Percentiles rank a stretch among this genome's conserved stretches.
Conservation (phyloP, 2,113 vertebrate genomes). For the Oenanthe melanoleuca region DNA sequence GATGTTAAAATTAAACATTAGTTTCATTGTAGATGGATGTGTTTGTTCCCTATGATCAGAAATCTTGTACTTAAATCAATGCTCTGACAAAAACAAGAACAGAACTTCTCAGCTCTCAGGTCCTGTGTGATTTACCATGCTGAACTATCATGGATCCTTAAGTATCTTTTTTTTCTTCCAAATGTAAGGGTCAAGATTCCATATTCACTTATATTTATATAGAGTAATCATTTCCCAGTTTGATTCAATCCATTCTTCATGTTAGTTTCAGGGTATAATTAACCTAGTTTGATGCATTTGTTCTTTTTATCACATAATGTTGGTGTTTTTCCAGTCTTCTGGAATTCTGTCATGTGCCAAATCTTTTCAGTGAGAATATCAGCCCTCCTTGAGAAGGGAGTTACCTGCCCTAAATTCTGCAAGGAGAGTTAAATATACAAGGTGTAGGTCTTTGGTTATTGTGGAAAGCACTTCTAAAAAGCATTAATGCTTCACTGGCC, state of each 20-base stretch:
- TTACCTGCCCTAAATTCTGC: neutral
- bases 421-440: neutral
- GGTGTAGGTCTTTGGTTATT: neutral
- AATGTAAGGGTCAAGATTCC: neutral
- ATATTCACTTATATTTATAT: neutral
- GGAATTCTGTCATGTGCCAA: neutral
- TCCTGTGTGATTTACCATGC: neutral
- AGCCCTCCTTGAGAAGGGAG: neutral
- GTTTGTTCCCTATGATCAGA: neutral
- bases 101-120: neutral
- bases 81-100: neutral
- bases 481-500: neutral
- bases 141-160: neutral
- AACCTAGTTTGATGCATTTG: neutral
- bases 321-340: neutral
- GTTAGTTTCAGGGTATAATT: neutral
- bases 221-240: neutral
- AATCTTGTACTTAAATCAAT: neutral
- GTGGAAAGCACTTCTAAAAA: neutral
- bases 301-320: neutral
- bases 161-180: neutral
- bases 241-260: neutral
- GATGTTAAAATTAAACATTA: neutral
- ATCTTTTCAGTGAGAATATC: neutral
- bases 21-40: neutral